Evolutionary conservation across 1,140 invertebrate genomes (phyloP).

Genomic region (Drosophila paulistorum): DNA sequence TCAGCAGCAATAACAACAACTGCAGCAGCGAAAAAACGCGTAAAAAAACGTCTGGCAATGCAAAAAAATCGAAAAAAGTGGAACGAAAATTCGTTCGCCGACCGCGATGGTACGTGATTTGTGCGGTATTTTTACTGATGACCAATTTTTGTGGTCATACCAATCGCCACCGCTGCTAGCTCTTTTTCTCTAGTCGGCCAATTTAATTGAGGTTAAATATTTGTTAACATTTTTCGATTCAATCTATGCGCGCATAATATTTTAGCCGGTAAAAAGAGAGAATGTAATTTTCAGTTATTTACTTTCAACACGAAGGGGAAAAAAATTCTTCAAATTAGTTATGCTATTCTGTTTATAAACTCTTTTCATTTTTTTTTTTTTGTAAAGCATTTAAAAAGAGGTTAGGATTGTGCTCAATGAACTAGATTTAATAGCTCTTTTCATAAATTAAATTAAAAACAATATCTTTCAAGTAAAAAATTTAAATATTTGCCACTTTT

Average conservation of each 20-base stretch:
- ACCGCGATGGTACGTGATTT: constrained; percentile 68
- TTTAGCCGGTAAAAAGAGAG: neutral
- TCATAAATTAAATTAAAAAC: no score
- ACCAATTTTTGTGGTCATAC: constrained; percentile 37
- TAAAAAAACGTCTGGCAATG: constrained; percentile 33
- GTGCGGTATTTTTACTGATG: constrained; percentile 56
- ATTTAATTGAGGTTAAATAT: constrained; percentile 74
- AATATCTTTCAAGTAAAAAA: no score
- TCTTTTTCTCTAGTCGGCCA: constrained; percentile 36
- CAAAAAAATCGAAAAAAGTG: constrained; percentile 27
- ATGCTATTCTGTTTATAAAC: constrained; percentile 28
- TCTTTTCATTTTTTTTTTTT: neutral
- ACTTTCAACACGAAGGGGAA: neutral
- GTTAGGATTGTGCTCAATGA: no score
- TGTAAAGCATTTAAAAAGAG: no score
- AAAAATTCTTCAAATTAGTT: constrained; percentile 40
- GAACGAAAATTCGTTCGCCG: constrained; percentile 60
- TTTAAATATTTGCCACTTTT: no score
- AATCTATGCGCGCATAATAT: neutral
- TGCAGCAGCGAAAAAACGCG: constrained; percentile 7
- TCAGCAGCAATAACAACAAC: constrained; percentile 30
- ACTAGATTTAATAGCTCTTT: no score
- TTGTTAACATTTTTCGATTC: constrained; percentile 55
- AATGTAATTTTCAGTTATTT: neutral
- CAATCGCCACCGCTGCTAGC: constrained; percentile 26